phyloP scores from a whole-genome alignment of 2,888 invertebrate genomes.

The Sesamia inferens region DNA sequence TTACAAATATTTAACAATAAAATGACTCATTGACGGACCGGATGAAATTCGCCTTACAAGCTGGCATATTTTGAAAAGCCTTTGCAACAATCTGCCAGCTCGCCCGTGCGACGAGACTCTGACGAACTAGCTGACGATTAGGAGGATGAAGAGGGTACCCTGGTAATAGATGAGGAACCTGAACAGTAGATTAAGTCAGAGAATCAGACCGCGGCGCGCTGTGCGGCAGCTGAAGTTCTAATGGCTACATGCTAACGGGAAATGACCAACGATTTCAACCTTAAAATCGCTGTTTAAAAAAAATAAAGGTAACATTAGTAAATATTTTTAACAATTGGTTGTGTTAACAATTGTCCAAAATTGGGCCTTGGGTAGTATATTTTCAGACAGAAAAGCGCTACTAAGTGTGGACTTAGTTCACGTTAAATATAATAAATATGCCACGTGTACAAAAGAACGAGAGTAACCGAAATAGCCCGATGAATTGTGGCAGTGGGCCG shows the following conservation, averaged over 20 bases:
- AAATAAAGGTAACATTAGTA: too few species aligned
- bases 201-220: constrained; percentile 86
- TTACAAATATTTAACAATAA: too few species aligned
- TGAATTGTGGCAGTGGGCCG: too few species aligned
- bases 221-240: constrained; percentile 90
- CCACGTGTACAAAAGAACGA: too few species aligned
- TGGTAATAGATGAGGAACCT: constrained; percentile 92
- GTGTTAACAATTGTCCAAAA: too few species aligned
- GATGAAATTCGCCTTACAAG: constrained; percentile 93
- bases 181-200: constrained; percentile 78
- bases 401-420: too few species aligned
- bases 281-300: constrained; percentile 84
- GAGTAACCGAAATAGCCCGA: too few species aligned
- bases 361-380: too few species aligned
- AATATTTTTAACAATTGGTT: too few species aligned
- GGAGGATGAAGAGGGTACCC: constrained; percentile 92
- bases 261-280: constrained; percentile 86
- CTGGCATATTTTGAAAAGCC: constrained; percentile 93
- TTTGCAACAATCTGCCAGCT: constrained; percentile 82
- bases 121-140: constrained; percentile 91
- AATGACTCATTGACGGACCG: constrained; percentile 80
- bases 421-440: too few species aligned
- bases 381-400: too few species aligned
- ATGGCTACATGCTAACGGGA: constrained; percentile 88
- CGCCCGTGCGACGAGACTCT: constrained; percentile 83